Base-by-base conservation (phyloP, 2,888 invertebrate species). In the Cryptocephalus moraei region DNA sequence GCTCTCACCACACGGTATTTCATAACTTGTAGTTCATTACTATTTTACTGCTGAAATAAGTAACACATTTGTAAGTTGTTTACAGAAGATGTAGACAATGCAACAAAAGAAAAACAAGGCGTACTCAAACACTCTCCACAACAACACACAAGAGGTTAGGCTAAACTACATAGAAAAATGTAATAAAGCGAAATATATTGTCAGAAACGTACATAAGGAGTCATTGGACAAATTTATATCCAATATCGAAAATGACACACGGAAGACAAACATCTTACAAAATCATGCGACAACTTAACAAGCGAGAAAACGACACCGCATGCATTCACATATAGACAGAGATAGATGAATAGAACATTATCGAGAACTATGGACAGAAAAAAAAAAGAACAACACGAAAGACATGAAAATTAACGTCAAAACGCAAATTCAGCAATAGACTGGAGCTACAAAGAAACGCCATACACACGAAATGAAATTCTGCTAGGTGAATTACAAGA, bases 321-420 rank as follows among this genome's bases (percentile, higher is more conserved):
- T 1, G 9, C 32, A 22, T 22, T 22, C 22, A 22, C 22, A 22
- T 32, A 42, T 22, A 31, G 42, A 42, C 42, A 42, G 31, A 42
- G 9, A 42, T 42, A 42, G 31, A 42, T 42, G 32, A 9, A 42
- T 42, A 42, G 32, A 13, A 8, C 31, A 42, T 42, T 42, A 31
- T 31, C 42, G 14, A 42, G 32, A 31, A 42, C 42, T 31, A 42
- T 42, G 42, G 42, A 42, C 32, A 1, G 32, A 42, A 42, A 3
- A 42, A 42, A 32, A 42, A 31, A 4, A 22, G 6, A 22, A 22
- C 2, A 42, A 42, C 3, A 36, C 6, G 36, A 12, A 36, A 36
- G 31, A 42, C 3, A 36, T 36, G 36, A 12, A 36, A 36, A 36
- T 36, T 2, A 36, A 36, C 12, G 6, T 36, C 36, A 36, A n/a